Evolutionary conservation across 2,797 vertebrate species (phyloP).

Genomic region (Rhadinocentrus ornatus): DNA sequence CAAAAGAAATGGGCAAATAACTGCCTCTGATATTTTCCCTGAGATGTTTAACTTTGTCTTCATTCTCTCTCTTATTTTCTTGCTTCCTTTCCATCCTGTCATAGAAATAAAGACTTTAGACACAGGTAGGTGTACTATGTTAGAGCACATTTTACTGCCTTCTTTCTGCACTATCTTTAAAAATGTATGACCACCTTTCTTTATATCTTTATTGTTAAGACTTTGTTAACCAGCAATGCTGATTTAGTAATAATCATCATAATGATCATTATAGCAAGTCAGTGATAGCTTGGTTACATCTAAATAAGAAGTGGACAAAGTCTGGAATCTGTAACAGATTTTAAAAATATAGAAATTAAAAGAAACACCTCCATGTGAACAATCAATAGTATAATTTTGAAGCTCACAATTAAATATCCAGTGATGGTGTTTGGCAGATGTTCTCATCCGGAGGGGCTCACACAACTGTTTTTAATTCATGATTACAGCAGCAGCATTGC

Average conservation of each 20-base stretch:
- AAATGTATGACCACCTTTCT: constrained; percentile 24
- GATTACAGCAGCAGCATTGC: constrained; percentile 45
- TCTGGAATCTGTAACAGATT: background rate
- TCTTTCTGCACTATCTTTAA: constrained; percentile 9
- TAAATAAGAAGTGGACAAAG: constrained; percentile 7
- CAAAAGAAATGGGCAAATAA: constrained; percentile 30
- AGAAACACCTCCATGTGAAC: constrained; percentile 8
- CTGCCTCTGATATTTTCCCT: constrained; percentile 32
- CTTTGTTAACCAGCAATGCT: constrained; percentile 47
- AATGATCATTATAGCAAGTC: constrained; percentile 45
- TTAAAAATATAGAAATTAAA: constrained; percentile 5
- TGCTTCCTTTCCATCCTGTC: constrained; percentile 41
- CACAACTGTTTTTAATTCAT: constrained; percentile 63
- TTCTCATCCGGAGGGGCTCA: constrained; percentile 52
- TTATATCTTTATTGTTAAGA: background rate
- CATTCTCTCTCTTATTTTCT: constrained; percentile 36
- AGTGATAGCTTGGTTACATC: constrained; percentile 61
- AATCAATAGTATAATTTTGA: constrained; percentile 35
- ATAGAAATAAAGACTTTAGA: constrained; percentile 99
- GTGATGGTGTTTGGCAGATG: constrained; percentile 62
- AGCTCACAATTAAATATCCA: constrained; percentile 62
- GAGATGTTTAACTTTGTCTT: constrained; percentile 56
- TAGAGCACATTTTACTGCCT: constrained; percentile 40
- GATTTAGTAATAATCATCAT: constrained; percentile 6
- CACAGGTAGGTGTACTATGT: constrained; percentile 92